phyloP scores from a whole-genome alignment of 1,140 invertebrate species.

The Lepidotrigona ventralis region DNA sequence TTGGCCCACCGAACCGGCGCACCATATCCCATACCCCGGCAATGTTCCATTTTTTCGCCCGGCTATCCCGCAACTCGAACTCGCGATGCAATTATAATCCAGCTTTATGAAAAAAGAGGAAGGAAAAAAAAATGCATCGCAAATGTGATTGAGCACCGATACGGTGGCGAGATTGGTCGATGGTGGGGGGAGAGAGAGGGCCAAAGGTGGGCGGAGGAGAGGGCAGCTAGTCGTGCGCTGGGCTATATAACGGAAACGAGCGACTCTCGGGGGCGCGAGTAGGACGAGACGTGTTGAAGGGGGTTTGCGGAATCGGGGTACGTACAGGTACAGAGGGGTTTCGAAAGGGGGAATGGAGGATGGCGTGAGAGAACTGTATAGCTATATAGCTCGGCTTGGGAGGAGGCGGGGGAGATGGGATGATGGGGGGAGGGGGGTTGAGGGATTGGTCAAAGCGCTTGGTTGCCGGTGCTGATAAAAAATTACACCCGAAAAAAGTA shows the following conservation, averaged over 20 bases:
- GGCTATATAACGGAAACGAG: constrained; percentile 3
- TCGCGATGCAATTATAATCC: constrained; percentile 81
- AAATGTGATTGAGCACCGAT: constrained; percentile 80
- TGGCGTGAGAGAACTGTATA: constrained; percentile 37
- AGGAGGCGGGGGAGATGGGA: constrained; percentile 31
- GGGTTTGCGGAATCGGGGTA: constrained; percentile 27
- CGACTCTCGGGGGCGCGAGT: constrained; percentile 20
- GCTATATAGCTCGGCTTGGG: constrained; percentile 47
- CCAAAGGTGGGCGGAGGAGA: constrained; percentile 45
- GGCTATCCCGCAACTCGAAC: constrained; percentile 73
- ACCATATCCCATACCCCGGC: constrained; percentile 57
- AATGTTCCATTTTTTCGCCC: constrained; percentile 76
- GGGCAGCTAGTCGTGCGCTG: constrained; percentile 37
- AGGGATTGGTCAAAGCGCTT: constrained; percentile 75
- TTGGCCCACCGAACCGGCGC: constrained; percentile 54
- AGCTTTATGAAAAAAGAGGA: constrained; percentile 79
- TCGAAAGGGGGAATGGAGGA: constrained; percentile 23
- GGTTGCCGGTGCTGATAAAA: constrained; percentile 75
- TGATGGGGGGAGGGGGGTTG: constrained; percentile 50
- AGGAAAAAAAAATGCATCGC: constrained; percentile 78
- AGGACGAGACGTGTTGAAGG: constrained; percentile 21
- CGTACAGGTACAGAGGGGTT: constrained; percentile 26
- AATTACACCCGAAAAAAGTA: constrained; percentile 76
- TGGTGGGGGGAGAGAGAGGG: constrained; percentile 60
- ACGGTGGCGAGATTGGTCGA: constrained; percentile 74